These are phyloP conservation scores for Bubalus kerabau DNA, from an alignment of 2,113 vertebrate genomes.

Conservation along the genomic window DNA sequence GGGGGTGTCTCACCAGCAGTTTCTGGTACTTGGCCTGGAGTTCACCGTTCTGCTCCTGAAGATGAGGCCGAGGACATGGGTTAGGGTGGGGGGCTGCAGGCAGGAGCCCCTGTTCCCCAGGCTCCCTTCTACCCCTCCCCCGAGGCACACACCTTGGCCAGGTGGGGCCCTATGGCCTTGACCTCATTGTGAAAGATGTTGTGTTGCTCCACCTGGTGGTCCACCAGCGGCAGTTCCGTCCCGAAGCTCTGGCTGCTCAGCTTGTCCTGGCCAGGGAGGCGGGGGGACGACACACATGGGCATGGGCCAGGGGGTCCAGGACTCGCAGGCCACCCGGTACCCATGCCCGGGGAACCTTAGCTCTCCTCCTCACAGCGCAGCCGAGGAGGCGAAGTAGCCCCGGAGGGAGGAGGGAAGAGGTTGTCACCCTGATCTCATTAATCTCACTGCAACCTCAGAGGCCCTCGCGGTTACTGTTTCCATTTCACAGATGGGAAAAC, in stretches of 20 bases:
- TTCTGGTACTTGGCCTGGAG: constrained; percentile 91
- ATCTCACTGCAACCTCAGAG: neutral
- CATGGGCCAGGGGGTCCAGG: neutral
- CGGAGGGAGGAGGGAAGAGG: accelerated
- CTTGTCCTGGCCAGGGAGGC: constrained; percentile 75
- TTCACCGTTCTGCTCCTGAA: constrained; percentile 82
- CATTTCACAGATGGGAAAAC: neutral
- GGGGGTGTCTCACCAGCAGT: constrained; percentile 86
- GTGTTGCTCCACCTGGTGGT: constrained; percentile 94
- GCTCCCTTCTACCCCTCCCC: neutral
- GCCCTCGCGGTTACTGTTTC: accelerated
- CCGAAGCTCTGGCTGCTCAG: constrained; percentile 89
- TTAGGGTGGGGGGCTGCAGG: neutral
- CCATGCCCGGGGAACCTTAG: neutral
- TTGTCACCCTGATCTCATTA: neutral
- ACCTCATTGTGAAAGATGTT: constrained; percentile 98
- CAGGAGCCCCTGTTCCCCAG: accelerated
- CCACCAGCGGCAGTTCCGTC: constrained; percentile 90
- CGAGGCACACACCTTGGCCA: constrained; percentile 80
- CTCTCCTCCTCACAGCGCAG: neutral
- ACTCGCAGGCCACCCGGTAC: accelerated
- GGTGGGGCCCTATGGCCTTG: constrained; percentile 92
- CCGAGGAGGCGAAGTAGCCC: neutral
- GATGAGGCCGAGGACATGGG: neutral
- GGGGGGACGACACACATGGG: accelerated